phyloP scores from a whole-genome alignment of 2,888 invertebrate genomes.

The Tortrix viridana region DNA sequence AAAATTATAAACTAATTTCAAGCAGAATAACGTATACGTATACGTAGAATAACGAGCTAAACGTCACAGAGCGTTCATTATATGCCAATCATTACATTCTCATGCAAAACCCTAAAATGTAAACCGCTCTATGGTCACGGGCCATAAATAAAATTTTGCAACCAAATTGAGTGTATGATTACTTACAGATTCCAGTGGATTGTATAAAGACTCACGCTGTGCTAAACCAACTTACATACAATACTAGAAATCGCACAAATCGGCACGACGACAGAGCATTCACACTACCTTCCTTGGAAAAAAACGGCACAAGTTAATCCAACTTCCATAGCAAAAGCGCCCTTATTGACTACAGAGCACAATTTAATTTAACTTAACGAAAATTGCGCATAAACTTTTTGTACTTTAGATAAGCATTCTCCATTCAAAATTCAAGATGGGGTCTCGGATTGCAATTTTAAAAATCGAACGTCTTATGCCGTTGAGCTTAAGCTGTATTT shows the following conservation, averaged over 20 bases:
- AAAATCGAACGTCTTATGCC: neutral
- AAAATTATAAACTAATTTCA: conserved; percentile 2
- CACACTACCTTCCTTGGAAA: too few species aligned
- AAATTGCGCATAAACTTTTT: too few species aligned
- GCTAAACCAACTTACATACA: conserved; percentile 6
- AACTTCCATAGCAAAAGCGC: too few species aligned
- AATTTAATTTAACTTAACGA: too few species aligned
- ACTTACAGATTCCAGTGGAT: neutral
- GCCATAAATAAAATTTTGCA: conserved; percentile 33
- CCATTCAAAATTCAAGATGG: neutral
- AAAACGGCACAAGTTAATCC: too few species aligned
- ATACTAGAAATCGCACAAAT: neutral
- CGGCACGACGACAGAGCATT: neutral
- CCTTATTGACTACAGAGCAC: too few species aligned
- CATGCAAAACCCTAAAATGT: conserved; percentile 4
- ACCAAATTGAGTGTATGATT: conserved; percentile 39
- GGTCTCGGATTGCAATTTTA: neutral
- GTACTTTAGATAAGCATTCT: neutral
- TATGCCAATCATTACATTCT: conserved; percentile 3
- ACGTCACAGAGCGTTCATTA: neutral
- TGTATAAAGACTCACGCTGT: conserved; percentile 3
- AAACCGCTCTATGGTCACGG: conserved; percentile 14
- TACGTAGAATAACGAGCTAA: neutral
- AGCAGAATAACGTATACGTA: neutral
- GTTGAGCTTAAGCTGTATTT: neutral